Conservation (phyloP, 2,113 vertebrate genomes). For the Mixornis gularis region DNA sequence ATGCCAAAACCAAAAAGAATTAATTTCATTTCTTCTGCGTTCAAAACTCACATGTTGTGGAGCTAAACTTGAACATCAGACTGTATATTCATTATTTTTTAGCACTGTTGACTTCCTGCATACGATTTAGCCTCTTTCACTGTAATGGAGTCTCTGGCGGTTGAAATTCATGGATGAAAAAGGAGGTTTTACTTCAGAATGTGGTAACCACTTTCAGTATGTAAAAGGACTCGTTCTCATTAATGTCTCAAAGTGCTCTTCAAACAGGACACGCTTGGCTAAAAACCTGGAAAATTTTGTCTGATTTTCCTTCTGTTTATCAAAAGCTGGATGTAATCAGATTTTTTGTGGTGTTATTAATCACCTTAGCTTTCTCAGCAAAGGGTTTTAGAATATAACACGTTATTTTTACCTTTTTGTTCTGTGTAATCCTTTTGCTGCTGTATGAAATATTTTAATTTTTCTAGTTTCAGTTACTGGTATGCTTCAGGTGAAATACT, state of each 20-base stretch:
- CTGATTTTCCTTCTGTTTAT: neutral
- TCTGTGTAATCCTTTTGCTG: neutral
- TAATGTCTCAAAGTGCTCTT: conserved; percentile 27
- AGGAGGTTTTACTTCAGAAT: neutral
- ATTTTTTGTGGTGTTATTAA: neutral
- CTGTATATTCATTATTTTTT: neutral
- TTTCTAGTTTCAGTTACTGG: neutral
- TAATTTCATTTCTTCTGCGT: neutral
- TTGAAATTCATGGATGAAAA: neutral
- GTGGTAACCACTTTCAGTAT: neutral
- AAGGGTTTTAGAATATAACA: neutral
- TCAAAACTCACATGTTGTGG: neutral
- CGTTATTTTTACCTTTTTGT: neutral
- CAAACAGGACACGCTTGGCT: neutral
- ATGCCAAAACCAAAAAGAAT: neutral
- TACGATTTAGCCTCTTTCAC: neutral
- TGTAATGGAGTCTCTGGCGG: neutral
- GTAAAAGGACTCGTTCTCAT: neutral
- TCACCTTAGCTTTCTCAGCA: neutral
- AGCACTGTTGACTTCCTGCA: neutral
- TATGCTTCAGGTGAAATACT: neutral
- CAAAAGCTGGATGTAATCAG: neutral
- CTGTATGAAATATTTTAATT: neutral
- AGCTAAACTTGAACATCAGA: neutral
- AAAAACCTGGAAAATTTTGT: neutral